Evolutionary conservation across 1,140 invertebrate species (phyloP), one percentile per base, ranked within the genome.

Genomic region (Lepidurus packardi): DNA sequence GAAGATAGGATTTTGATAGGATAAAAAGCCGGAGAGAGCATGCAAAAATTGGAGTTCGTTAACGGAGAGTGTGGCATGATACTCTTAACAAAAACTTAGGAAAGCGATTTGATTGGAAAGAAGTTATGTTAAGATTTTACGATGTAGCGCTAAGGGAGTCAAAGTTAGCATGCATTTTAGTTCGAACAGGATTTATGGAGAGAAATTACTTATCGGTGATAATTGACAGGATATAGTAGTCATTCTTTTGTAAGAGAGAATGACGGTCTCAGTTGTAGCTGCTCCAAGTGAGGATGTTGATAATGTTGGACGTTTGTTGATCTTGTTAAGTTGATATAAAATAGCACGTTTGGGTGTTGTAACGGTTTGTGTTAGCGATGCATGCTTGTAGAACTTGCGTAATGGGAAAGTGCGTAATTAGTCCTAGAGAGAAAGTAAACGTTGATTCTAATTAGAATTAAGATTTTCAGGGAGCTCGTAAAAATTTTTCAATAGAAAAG

Each of bases 401-500:
- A 47, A 47, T 47, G 9, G 16, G 45, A 16, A 47, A 47, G 2
- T 47, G 45, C 10, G 45, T 47, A 47, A 47, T 47, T 16, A 47
- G 16, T 47, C 9, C 45, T 47, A 47, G 45, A 47, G 45, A 47
- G 45, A 47, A 47, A 47, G 45, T 47, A 47, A 47, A 47, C 45
- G 45, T 47, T 47, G 10, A 47, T 47, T 47, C 10, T 47, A 47
- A 47, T 47, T 47, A 47, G 1, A 47, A 47, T 47, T 47, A 47
- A 16, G 45, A 47, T 47, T 47, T 47, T 47, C 3, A 10, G 45
- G 4, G 4, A 47, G 9, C 16, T 10, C 45, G 45, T 47, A 47
- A 47, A n/a, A 47, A 47, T 47, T 47, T 47, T 47, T 47, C 9
- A 47, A 47, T 47, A 47, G 45, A 47, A 47, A 47, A 47, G 45